These are phyloP conservation scores for Drosophila algonquin DNA, from an alignment of 2,888 invertebrate species.

Conservation along the genomic window DNA sequence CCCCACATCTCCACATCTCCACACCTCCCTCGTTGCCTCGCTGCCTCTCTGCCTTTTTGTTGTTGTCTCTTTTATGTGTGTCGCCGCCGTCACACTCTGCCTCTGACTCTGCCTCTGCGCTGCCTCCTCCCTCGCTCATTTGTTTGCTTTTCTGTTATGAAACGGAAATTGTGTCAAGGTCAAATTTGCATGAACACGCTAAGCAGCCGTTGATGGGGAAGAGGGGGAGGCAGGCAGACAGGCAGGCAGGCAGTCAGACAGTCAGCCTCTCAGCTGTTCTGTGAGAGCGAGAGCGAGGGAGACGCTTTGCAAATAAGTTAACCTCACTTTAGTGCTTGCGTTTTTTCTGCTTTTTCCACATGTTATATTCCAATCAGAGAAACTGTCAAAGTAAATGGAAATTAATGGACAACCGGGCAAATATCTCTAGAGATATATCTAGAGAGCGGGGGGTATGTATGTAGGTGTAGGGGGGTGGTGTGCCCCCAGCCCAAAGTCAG, in stretches of 20 bases:
- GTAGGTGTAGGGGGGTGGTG: background rate
- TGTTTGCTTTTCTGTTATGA: conserved; percentile 78
- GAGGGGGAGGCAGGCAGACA: conserved; percentile 1
- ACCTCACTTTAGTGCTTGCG: conserved; percentile 37
- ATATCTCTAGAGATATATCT: conserved; percentile 33
- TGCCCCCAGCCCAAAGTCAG: conserved; percentile 19
- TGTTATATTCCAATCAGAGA: conserved; percentile 33
- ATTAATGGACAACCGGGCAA: conserved; percentile 44
- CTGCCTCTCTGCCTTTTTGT: conserved; percentile 27
- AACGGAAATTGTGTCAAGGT: conserved; percentile 81
- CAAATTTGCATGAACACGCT: conserved; percentile 80
- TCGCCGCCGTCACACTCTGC: conserved; percentile 1
- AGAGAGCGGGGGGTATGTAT: no score
- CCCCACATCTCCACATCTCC: conserved; percentile 10
- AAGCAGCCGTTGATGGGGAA: conserved; percentile 54
- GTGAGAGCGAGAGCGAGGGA: conserved; percentile 31
- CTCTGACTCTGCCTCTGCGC: no score
- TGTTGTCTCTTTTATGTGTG: conserved; percentile 39
- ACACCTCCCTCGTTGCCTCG: background rate
- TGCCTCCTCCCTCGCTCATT: conserved; percentile 42
- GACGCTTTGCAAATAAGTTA: conserved; percentile 56
- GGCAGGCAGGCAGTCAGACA: background rate
- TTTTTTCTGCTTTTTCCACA: conserved; percentile 34
- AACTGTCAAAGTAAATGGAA: conserved; percentile 71
- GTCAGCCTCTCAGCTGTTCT: conserved; percentile 54